Evolutionary conservation across 1,140 invertebrate genomes (phyloP).

Genomic region (Heterodera carotae): DNA sequence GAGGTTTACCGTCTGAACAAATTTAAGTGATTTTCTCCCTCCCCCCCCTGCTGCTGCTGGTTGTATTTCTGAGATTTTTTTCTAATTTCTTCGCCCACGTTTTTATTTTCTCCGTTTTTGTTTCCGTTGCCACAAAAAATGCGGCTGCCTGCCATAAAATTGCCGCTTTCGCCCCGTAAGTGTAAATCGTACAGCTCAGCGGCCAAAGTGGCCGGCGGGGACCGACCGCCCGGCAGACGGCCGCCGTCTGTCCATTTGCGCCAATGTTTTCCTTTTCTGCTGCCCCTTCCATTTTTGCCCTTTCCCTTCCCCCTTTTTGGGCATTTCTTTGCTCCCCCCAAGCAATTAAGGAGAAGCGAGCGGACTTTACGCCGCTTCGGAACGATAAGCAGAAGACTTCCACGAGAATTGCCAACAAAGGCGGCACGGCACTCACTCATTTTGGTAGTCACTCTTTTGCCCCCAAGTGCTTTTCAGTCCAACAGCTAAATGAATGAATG

Average conservation of each 20-base stretch:
- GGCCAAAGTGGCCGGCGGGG: background rate
- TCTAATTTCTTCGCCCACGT: background rate
- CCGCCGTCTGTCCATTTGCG: background rate
- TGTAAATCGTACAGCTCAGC: background rate
- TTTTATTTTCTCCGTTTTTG: constrained; percentile 8
- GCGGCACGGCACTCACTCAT: background rate
- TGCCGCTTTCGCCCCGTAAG: background rate
- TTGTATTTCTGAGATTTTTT: too few species aligned
- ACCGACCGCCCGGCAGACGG: background rate
- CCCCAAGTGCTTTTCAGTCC: background rate
- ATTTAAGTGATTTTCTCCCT: too few species aligned
- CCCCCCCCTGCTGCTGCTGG: too few species aligned
- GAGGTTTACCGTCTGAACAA: too few species aligned
- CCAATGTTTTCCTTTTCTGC: background rate
- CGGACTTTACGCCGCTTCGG: background rate
- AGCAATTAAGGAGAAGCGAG: background rate
- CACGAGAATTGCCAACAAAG: background rate
- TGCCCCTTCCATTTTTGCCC: background rate
- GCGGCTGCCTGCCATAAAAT: background rate
- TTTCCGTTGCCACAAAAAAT: background rate
- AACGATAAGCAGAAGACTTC: background rate
- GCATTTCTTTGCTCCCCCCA: background rate
- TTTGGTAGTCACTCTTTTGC: too few species aligned
- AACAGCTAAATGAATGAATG: background rate
- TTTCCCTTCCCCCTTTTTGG: background rate